Percentiles rank a stretch among this genome's conserved stretches.
These are phyloP conservation scores for Setipinna tenuifilis DNA, from an alignment of 2,797 vertebrate species.

Conservation along the genomic window DNA sequence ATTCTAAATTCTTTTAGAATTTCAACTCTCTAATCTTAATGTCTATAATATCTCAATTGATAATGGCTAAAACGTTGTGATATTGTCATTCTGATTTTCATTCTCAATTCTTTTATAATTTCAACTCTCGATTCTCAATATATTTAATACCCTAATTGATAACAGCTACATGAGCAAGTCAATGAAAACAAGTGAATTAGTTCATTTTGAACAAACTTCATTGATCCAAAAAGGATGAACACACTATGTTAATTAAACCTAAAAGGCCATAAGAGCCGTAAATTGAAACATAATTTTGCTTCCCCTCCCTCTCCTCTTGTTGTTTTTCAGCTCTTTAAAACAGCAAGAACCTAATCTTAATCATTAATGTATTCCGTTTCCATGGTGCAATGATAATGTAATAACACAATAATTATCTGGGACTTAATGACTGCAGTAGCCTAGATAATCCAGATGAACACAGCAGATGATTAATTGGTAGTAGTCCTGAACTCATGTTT, in stretches of 20 bases:
- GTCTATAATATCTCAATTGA: not conserved
- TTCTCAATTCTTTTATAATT: not conserved
- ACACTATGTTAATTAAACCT: not conserved
- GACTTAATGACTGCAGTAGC: not conserved
- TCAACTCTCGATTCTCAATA: not conserved
- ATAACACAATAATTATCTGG: not conserved
- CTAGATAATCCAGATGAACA: slow-evolving; percentile 7
- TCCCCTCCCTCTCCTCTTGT: not conserved
- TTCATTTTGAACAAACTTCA: slow-evolving; percentile 2
- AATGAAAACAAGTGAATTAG: not conserved
- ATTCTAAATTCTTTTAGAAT: not conserved
- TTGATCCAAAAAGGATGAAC: not conserved
- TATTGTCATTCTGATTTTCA: not conserved
- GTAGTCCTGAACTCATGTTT: not conserved
- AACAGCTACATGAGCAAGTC: not conserved
- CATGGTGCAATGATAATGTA: not conserved
- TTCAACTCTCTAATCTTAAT: not conserved
- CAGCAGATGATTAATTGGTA: not conserved
- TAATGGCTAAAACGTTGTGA: not conserved
- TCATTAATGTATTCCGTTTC: slow-evolving; percentile 11
- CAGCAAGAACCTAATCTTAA: not conserved
- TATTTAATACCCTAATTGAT: not conserved
- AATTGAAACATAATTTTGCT: not conserved
- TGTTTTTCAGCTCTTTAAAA: not conserved
- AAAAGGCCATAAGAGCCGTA: not conserved